Percentiles rank a stretch among this genome's conserved stretches.
These are phyloP conservation scores for Apis dorsata DNA, from an alignment of 1,140 invertebrate genomes.

Conservation along the genomic window DNA sequence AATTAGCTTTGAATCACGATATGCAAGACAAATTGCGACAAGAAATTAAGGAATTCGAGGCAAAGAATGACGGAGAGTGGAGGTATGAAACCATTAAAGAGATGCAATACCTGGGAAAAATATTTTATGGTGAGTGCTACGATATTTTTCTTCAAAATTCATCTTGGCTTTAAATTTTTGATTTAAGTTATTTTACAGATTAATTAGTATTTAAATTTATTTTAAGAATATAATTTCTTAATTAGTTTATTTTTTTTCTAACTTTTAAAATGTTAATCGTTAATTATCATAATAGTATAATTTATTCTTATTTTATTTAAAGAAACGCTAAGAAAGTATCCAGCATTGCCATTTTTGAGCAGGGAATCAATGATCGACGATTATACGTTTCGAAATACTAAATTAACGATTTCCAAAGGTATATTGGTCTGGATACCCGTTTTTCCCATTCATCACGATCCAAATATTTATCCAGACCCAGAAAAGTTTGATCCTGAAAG, in stretches of 20 bases:
- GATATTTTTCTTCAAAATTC: neutral
- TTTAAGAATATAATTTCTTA: too few relatives aligned
- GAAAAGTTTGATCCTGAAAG: conserved; percentile 82
- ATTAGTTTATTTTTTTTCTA: too few relatives aligned
- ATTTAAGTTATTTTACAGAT: too few relatives aligned
- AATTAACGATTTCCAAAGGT: conserved; percentile 75
- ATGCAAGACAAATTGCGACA: conserved; percentile 78
- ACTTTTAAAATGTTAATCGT: too few relatives aligned
- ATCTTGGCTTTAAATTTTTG: too few relatives aligned
- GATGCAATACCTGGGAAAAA: conserved; percentile 70
- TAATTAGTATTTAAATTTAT: too few relatives aligned
- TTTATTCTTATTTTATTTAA: conserved; percentile 61
- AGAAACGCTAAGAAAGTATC: conserved; percentile 84
- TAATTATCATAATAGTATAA: too few relatives aligned
- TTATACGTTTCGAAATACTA: conserved; percentile 78
- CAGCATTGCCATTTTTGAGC: conserved; percentile 79
- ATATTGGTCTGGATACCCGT: conserved; percentile 77
- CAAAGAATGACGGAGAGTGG: conserved; percentile 51
- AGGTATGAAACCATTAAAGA: conserved; percentile 64
- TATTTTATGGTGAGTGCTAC: conserved; percentile 60
- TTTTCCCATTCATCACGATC: conserved; percentile 82
- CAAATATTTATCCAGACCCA: conserved; percentile 81
- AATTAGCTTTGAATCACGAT: conserved; percentile 80
- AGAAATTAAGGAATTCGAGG: conserved; percentile 75
- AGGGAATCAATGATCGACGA: conserved; percentile 74